Conservation (phyloP, 2,797 vertebrate species). For the Tadarida brasiliensis region DNA sequence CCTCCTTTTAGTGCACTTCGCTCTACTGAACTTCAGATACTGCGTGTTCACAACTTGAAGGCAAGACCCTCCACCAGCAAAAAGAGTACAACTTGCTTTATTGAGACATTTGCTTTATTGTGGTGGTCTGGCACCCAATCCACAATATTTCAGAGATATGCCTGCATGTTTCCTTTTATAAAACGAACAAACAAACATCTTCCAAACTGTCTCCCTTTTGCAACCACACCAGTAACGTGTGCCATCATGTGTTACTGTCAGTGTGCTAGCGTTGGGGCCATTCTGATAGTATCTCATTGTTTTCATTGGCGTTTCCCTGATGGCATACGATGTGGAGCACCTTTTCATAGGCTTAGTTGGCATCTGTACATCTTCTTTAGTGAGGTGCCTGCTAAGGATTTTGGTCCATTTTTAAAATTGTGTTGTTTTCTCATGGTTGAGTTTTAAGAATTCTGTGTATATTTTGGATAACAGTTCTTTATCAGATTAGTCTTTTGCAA, state of each 20-base stretch:
- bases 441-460: neutral
- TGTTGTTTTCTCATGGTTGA: neutral
- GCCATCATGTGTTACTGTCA: neutral
- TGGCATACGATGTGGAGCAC: neutral
- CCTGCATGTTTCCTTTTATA: neutral
- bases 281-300: neutral
- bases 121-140: neutral
- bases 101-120: neutral
- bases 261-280: neutral
- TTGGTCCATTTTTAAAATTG: neutral
- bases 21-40: neutral
- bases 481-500: neutral
- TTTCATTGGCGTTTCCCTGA: neutral
- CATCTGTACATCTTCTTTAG: neutral
- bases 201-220: neutral
- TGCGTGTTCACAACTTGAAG: neutral
- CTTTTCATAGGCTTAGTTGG: neutral
- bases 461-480: neutral
- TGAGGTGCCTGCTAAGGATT: neutral
- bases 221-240: neutral
- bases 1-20: neutral
- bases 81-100: neutral
- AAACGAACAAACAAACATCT: neutral
- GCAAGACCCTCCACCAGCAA: neutral
- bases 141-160: neutral